Evolutionary conservation across 2,888 invertebrate species (phyloP), one percentile per base, ranked within the genome.

Genomic region (Diploptera punctata): DNA sequence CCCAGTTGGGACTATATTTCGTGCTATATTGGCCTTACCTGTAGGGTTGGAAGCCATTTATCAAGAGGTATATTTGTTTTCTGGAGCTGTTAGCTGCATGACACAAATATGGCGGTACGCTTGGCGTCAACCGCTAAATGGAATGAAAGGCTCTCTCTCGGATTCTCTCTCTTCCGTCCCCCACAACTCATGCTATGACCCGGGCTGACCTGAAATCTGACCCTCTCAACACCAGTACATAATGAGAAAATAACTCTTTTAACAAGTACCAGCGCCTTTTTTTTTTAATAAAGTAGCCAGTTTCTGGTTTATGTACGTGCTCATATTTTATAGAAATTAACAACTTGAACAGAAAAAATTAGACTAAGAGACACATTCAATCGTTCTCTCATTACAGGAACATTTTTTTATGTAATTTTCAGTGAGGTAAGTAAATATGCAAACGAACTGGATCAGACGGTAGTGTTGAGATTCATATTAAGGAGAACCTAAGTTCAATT

Each of bases 91-190:
- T 57, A 57, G 57, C 26, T n/a, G 57, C 57, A 29, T 31, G 26
- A 57, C 57, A n/a, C 57, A n/a, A 33, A 26, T 3, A 26, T 57
- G 57, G 57, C 29, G n/a, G 57, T 4, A 16, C n/a, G n/a, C n/a
- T n/a, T n/a, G n/a, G 57, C 57, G 57, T 57, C 57, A 57, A 57
- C 57, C n/a, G 57, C 57, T 57, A 57, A 57, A 57, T 57, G 57
- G 29, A 57, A 57, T 57, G 57, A 29, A 57, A 57, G 57, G 29
- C 57, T 24, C 31, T 10, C 29, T 57, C 57, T 29, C 31, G 26
- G 26, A 2, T 1, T 57, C 31, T 31, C 57, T 29, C 31, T 54
- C 54, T 26, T 54, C 54, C n/a, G 10, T 47, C 47, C 57, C 57
- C 31, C 57, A 57, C 57, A 57, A 57, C 29, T 57, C 57, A 57